Conservation (phyloP, 2,113 vertebrate species). For the Phalacrocorax aristotelis region DNA sequence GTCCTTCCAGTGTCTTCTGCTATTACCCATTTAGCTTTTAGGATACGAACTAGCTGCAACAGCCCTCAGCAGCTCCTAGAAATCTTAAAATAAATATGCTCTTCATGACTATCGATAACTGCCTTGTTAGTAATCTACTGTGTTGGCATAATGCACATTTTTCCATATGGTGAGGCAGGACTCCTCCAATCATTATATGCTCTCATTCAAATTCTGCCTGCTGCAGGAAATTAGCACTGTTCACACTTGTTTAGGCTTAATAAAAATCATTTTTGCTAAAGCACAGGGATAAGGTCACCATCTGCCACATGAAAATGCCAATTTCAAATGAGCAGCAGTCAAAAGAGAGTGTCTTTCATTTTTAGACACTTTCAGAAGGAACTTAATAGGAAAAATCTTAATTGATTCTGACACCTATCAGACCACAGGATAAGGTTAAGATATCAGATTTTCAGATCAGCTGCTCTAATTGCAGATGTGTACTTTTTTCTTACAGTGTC, state of each 20-base stretch:
- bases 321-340: slow-evolving; percentile 75
- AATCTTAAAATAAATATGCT: slow-evolving; percentile 17
- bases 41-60: background rate
- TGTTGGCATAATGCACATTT: slow-evolving; percentile 65
- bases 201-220: slow-evolving; percentile 76
- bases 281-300: slow-evolving; percentile 81
- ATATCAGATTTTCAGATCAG: slow-evolving; percentile 40
- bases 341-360: slow-evolving; percentile 60
- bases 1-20: background rate
- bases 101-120: slow-evolving; percentile 32
- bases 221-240: slow-evolving; percentile 85
- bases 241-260: slow-evolving; percentile 90
- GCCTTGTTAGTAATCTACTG: slow-evolving; percentile 61
- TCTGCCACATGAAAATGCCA: slow-evolving; percentile 85
- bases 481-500: background rate
- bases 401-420: slow-evolving; percentile 47
- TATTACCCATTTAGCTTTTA: background rate
- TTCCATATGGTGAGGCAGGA: slow-evolving; percentile 77
- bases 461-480: background rate
- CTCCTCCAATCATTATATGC: slow-evolving; percentile 69
- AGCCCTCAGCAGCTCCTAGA: background rate
- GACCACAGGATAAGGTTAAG: slow-evolving; percentile 18
- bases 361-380: slow-evolving; percentile 51
- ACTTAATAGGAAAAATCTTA: slow-evolving; percentile 37
- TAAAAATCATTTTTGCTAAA: slow-evolving; percentile 88